Base-by-base conservation (phyloP, 2,113 vertebrate genomes). In the Orientallactaga bullata region DNA sequence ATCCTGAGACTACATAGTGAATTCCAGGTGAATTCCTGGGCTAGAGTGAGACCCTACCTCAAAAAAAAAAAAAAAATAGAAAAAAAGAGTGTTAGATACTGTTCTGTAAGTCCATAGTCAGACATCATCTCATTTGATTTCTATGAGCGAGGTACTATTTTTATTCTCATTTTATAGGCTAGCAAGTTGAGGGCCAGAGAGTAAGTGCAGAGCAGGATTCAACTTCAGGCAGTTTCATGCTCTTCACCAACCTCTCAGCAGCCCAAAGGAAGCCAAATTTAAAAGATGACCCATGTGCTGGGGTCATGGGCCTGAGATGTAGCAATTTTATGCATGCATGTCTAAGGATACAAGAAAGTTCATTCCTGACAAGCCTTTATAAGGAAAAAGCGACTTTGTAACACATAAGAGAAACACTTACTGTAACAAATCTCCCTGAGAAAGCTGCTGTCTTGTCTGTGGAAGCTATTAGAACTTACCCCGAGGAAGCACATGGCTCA, bases 331-430 rank as follows among this genome's bases (percentile, higher is more conserved):
- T 68, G 16, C 71, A 30, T 93, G 16, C 74, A 30, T 93, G 61
- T 63, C 83, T 65, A 84, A 65, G 90, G 63, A 39, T 72, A 51
- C 15, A 83, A 88, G 35, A 94, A 32, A 37, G 7, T 78, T 74
- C 65, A 26, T 85, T 69, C 32, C 83, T 23, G 9, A 18, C 8
- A 76, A 72, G 26, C 55, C 24, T 93, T 73, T 80, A 68, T 66
- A 39, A 55, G 66, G 28, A 88, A 82, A 77, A 74, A 15, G n/a
- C 78, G 73, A 89, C 65, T 82, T 37, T 94, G 65, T 90, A 92
- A 65, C 73, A 76, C 11, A 9, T 23, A 69, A 93, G 15, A 79
- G 42, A 92, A 92, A 91, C 15, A 84, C 47, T 82, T 69, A 51
- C 51, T 51, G 51, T 78, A 85, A 81, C 89, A 94, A 39, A 71